Evolutionary conservation across 2,113 vertebrate genomes (phyloP).

Genomic region (Oreochromis aureus): DNA sequence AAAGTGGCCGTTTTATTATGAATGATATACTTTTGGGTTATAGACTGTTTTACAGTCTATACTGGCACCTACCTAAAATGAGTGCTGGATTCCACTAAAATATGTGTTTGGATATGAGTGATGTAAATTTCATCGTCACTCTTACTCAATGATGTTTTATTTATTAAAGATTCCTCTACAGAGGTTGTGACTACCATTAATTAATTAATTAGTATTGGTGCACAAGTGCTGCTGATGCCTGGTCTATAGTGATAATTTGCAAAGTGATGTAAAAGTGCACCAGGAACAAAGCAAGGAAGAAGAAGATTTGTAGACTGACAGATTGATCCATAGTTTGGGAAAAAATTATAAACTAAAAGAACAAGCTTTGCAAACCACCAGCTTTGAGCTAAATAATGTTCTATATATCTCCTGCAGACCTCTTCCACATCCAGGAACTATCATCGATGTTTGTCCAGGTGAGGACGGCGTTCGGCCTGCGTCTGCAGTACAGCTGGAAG

Average conservation of each 20-base stretch:
- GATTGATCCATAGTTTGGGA: neutral
- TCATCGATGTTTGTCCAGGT: slow-evolving; percentile 91
- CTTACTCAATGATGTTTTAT: neutral
- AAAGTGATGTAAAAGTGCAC: neutral
- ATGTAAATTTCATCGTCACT: neutral
- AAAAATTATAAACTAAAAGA: neutral
- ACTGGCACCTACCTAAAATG: neutral
- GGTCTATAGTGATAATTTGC: neutral
- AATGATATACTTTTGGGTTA: neutral
- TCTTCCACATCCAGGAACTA: slow-evolving; percentile 85
- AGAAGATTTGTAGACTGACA: neutral
- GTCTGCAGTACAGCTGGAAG: slow-evolving; percentile 82
- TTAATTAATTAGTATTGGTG: neutral
- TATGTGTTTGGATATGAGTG: neutral
- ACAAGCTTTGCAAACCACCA: neutral
- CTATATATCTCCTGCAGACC: slow-evolving; percentile 61
- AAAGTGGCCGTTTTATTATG: neutral
- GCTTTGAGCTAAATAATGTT: neutral
- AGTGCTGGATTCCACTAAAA: neutral
- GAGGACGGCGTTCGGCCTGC: slow-evolving; percentile 79
- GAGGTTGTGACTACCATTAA: neutral
- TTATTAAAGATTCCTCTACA: neutral
- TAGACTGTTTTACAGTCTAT: neutral
- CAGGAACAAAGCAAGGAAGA: neutral
- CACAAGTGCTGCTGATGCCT: neutral